These are phyloP conservation scores for Anastrepha obliqua DNA, from an alignment of 1,140 invertebrate species.

Conservation along the genomic window DNA sequence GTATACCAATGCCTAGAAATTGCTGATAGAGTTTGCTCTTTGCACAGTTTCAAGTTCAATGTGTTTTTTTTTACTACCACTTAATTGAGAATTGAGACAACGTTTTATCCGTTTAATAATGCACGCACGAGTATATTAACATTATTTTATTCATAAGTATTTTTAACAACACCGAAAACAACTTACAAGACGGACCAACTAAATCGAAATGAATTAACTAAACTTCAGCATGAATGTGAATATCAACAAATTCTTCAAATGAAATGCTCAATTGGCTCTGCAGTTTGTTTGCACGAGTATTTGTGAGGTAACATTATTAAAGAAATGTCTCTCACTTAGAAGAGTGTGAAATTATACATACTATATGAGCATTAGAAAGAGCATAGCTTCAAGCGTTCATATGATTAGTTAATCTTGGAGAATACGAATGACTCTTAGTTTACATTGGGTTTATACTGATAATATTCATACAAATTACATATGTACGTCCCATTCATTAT, in stretches of 20 bases:
- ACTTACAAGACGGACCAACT: neutral
- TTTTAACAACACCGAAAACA: neutral
- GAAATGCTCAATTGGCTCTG: neutral
- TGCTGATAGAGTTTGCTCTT: neutral
- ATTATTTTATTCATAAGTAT: neutral
- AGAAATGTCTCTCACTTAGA: too few species aligned
- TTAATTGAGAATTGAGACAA: neutral
- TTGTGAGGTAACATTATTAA: too few species aligned
- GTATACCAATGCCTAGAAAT: neutral
- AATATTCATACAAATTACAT: too few species aligned
- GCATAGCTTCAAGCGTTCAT: too few species aligned
- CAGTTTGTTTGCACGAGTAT: too few species aligned
- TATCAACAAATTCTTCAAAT: neutral
- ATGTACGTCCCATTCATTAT: too few species aligned
- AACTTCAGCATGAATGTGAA: neutral
- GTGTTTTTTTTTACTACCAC: neutral
- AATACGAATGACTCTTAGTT: too few species aligned
- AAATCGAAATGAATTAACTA: neutral
- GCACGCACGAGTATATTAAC: neutral
- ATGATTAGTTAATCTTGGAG: too few species aligned
- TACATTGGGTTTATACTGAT: too few species aligned
- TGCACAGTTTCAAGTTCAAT: neutral
- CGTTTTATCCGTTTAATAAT: neutral
- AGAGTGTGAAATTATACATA: too few species aligned
- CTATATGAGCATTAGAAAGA: too few species aligned